Evolutionary conservation across 1,140 invertebrate genomes (phyloP), one percentile per base, ranked within the genome.

Genomic region (Drosophila neocordata): DNA sequence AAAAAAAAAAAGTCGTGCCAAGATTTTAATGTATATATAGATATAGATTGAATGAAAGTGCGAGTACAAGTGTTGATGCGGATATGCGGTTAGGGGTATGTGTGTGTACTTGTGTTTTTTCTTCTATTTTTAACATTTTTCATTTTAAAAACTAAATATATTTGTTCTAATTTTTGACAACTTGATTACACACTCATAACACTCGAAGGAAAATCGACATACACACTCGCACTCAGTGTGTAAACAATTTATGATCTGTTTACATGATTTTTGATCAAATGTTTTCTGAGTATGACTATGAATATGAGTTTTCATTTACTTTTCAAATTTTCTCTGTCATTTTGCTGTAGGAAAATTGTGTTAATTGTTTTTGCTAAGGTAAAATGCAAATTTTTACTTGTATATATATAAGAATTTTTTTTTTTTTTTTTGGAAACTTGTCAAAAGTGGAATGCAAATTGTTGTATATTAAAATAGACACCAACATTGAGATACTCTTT

Each of bases 341-440:
- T 61, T 61, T n/a, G n/a, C 38, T 62, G 34, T 27, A 58, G 1
- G 5, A 31, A 31, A 61, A 66, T 15, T 63, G 68, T 72, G 74
- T 77, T 77, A 77, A 77, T 77, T 77, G 73, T 67, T 77, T 77
- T 62, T 66, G 34, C 15, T 53, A 24, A 27, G 11, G 34, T 66
- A 55, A 41, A 12, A 31, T 41, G n/a, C 37, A 66, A 34, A 55
- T 65, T 55, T 31, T 57, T 18, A 38, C 24, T 55, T 37, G 34
- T 18, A 31, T 18, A 37, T 62, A 51, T 59, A 20, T 22, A 24
- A n/a, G n/a, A n/a, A n/a, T n/a, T n/a, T n/a, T n/a, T n/a, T n/a
- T n/a, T n/a, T n/a, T n/a, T n/a, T n/a, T 62, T 52, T 24, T 77
- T 77, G 73, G 75, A 67, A 77, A 60, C 73, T 71, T 77, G 58